Percentiles rank a stretch among this genome's conserved stretches.
These are phyloP conservation scores for Epizoanthus rinbou DNA, from an alignment of 92 coral and sea anemone species.

Conservation along the genomic window DNA sequence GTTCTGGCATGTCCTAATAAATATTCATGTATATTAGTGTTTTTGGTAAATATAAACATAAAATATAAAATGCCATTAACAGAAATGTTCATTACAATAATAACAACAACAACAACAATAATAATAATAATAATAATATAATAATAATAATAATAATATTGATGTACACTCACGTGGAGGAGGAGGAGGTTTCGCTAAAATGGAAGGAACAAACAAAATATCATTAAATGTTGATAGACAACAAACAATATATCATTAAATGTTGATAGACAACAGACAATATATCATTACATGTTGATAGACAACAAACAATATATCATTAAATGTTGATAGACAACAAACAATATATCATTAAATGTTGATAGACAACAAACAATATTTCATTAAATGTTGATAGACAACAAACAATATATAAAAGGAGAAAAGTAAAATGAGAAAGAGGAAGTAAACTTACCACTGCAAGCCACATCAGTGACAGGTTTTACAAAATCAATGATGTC, in stretches of 20 bases:
- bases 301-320: not conserved
- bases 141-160: not conserved
- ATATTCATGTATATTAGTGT: no score
- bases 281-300: no score
- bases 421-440: not conserved
- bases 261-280: not conserved
- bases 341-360: not conserved
- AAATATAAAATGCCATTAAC: no score
- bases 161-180: slow-evolving; percentile 67
- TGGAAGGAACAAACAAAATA: not conserved
- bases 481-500: slow-evolving; percentile 87
- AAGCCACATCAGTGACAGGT: slow-evolving; percentile 88
- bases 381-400: not conserved
- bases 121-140: not conserved
- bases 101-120: not conserved
- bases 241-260: not conserved
- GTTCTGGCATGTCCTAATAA: no score
- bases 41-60: no score
- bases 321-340: not conserved
- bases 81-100: no score
- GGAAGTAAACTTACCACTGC: slow-evolving; percentile 50
- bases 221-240: not conserved
- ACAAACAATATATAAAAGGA: not conserved
- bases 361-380: not conserved
- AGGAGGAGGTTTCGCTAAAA: slow-evolving; percentile 76